Evolutionary conservation across 2,113 vertebrate genomes (phyloP).

Genomic region (Gavia stellata): DNA sequence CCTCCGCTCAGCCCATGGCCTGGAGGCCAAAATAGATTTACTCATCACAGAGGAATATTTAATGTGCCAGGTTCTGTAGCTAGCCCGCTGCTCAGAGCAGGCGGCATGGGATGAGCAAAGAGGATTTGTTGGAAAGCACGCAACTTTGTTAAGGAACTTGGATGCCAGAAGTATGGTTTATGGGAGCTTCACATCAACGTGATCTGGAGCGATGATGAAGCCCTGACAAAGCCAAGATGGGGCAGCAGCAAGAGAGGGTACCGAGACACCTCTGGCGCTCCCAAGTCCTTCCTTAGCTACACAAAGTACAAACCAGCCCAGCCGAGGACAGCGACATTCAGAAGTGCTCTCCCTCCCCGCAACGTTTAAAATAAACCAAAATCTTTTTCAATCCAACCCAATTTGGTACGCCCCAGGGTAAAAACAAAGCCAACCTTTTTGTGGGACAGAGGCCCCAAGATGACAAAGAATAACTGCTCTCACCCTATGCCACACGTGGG

Average conservation of each 20-base stretch:
- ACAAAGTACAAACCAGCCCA: neutral
- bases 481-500: fast-evolving
- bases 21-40: fast-evolving
- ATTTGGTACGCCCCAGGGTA: too few relatives aligned
- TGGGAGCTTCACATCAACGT: fast-evolving
- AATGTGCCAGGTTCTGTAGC: fast-evolving
- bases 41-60: too few relatives aligned
- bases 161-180: neutral
- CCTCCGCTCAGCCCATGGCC: neutral
- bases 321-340: neutral
- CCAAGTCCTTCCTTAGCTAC: neutral
- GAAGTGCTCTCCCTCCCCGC: neutral
- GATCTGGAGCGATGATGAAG: neutral
- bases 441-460: neutral
- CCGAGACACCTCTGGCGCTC: neutral
- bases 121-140: neutral
- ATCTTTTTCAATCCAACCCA: neutral
- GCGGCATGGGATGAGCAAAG: fast-evolving
- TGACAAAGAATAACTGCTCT: neutral
- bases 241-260: neutral
- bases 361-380: neutral
- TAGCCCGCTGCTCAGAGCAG: neutral
- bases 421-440: neutral
- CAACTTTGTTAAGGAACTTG: neutral
- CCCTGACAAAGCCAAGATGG: neutral